phyloP scores from a whole-genome alignment of 2,113 vertebrate species.

The Echinops telfairi region DNA sequence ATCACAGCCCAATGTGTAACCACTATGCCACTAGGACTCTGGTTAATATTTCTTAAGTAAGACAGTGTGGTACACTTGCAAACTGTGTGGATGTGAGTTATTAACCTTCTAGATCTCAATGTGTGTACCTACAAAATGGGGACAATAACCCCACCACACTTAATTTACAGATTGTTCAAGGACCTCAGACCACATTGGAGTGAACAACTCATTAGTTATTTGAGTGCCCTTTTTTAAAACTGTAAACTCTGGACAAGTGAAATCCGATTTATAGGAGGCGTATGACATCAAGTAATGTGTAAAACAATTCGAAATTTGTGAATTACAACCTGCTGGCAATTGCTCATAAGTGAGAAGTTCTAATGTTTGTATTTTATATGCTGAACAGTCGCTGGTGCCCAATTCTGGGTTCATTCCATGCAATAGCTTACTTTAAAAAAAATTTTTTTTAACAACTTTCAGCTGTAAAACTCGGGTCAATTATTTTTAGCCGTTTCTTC shows the following conservation, averaged over 20 bases:
- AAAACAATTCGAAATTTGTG: constrained; percentile 72
- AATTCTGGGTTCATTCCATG: constrained; percentile 73
- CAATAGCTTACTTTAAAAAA: constrained; percentile 45
- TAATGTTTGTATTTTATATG: constrained; percentile 80
- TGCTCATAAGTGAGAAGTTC: constrained; percentile 70
- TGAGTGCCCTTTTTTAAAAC: constrained; percentile 38
- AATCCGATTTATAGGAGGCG: constrained; percentile 57
- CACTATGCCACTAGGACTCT: no score
- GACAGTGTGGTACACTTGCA: background rate
- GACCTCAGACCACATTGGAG: constrained; percentile 24
- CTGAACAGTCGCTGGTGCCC: constrained; percentile 72
- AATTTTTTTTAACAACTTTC: constrained; percentile 67
- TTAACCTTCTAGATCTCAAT: constrained; percentile 54
- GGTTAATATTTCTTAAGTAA: no score
- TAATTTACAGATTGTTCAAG: constrained; percentile 28
- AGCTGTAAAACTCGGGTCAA: constrained; percentile 73
- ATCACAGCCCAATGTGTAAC: no score
- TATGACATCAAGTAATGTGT: constrained; percentile 64
- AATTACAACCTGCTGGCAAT: constrained; percentile 68
- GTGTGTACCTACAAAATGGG: constrained; percentile 73
- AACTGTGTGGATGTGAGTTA: background rate
- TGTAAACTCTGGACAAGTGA: constrained; percentile 18
- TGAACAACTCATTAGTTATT: constrained; percentile 64
- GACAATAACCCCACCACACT: constrained; percentile 44
- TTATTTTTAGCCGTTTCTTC: constrained; percentile 86